Conservation (phyloP, 2,113 vertebrate genomes). For the Hippolais icterina region DNA sequence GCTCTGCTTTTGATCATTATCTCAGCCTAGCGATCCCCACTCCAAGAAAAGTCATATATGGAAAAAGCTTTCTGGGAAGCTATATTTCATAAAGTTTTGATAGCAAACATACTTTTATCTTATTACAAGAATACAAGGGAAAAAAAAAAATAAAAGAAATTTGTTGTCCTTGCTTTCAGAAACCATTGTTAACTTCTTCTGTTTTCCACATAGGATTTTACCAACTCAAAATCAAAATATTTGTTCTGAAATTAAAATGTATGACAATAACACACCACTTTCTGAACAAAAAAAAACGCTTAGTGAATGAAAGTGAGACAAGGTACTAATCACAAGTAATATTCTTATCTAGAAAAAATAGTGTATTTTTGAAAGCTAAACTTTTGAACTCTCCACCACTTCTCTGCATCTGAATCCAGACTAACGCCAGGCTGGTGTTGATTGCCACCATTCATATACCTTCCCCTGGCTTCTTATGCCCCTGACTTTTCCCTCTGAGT, state of each 20-base stretch:
- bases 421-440: background rate
- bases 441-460: background rate
- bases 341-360: background rate
- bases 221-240: background rate
- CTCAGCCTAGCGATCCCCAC: background rate
- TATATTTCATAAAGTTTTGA: background rate
- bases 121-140: background rate
- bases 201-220: background rate
- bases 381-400: background rate
- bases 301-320: background rate
- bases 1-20: rapidly evolving
- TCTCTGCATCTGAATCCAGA: background rate
- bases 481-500: background rate
- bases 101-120: background rate
- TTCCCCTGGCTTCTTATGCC: background rate
- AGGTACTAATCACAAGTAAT: background rate
- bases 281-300: background rate
- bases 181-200: background rate
- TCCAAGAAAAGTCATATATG: rapidly evolving
- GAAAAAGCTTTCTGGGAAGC: background rate
- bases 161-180: background rate
- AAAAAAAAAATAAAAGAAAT: background rate
- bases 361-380: background rate
- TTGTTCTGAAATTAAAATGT: background rate
- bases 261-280: background rate